Evolutionary conservation across 2,888 invertebrate genomes (phyloP), one percentile per base, ranked within the genome.

Genomic region (Teleogryllus oceanicus): DNA sequence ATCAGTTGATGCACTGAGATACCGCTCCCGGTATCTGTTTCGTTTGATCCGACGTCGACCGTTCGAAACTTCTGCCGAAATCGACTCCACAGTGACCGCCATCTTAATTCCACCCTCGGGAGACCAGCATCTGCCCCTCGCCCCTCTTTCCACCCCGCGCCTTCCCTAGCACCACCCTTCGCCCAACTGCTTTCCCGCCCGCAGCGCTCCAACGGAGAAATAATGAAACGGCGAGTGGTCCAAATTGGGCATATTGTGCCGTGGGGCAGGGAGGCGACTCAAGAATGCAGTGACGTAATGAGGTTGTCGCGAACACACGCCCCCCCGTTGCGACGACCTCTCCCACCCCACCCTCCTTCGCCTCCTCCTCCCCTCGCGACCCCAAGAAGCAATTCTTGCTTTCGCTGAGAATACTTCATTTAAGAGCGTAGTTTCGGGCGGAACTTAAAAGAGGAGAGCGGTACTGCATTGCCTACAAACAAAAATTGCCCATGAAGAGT

Each of bases 231-330:
- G 62, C 62, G 62, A 13, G 62, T 62, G 62, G 62, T 13, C 62
- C 62, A 62, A 62, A 62, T 62, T 62, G 62, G 62, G 62, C 62
- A 62, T 62, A 62, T 62, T 62, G 62, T 62, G 62, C 62, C 37
- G 0, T 18, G 62, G 62, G n/a, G 16, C 62, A 62, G n/a, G 62
- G n/a, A 13, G 62, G 62, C 62, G 62, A n/a, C 13, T 13, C 62
- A 62, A 62, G 62, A 62, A 62, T 62, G 62, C 62, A 5, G n/a
- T n/a, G 62, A n/a, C n/a, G 62, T 62, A 62, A 62, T 62, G 62
- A 62, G 62, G 62, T n/a, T 62, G 62, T 62, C 62, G 13, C 62
- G 62, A 18, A n/a, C 62, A 62, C 62, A n/a, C 62, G 62, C 16
- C 62, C 13, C 11, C 62, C 62, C n/a, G n/a, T n/a, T 4, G n/a